Percentiles rank a stretch among this genome's conserved stretches.
These are phyloP conservation scores for Pocillopora grandis DNA, from an alignment of 92 coral and sea anemone species.

Conservation along the genomic window DNA sequence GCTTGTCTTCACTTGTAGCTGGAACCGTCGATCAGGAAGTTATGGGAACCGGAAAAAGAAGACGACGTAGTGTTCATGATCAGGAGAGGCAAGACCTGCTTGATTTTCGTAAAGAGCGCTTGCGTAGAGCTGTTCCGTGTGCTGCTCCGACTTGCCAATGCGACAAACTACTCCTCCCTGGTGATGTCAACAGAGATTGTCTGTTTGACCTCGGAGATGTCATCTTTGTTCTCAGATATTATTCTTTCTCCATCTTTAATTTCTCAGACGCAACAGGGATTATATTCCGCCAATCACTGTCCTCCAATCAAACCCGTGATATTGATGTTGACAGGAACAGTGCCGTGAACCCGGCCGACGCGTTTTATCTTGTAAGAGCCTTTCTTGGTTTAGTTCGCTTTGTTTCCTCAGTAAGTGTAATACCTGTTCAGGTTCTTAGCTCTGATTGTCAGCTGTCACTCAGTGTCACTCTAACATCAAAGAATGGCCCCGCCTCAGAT, in stretches of 20 bases:
- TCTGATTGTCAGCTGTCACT: constrained; percentile 51
- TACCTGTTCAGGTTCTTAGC: constrained; percentile 48
- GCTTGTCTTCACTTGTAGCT: constrained; percentile 28
- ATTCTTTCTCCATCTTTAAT: constrained; percentile 30
- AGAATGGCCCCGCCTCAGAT: constrained; percentile 25
- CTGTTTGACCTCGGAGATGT: constrained; percentile 53
- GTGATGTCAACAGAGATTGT: constrained; percentile 64
- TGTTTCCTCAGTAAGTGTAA: constrained; percentile 35
- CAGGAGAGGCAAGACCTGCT: background rate
- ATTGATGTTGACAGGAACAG: constrained; percentile 60
- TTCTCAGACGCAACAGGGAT: constrained; percentile 35
- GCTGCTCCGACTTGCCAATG: constrained; percentile 41
- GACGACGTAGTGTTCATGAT: constrained; percentile 29
- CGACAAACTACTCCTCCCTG: constrained; percentile 23
- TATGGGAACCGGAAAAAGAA: constrained; percentile 29
- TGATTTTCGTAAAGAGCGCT: constrained; percentile 32
- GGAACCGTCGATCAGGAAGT: constrained; percentile 43
- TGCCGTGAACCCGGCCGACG: constrained; percentile 58
- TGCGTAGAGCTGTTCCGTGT: constrained; percentile 49
- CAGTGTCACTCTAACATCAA: constrained; percentile 44
- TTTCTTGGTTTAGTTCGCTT: constrained; percentile 44
- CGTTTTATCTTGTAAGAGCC: constrained; percentile 54
- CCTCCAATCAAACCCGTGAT: constrained; percentile 26
- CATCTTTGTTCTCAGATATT: constrained; percentile 45
- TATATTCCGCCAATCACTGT: constrained; percentile 20